Percentiles rank a stretch among this genome's conserved stretches.
Conservation (phyloP, 2,113 vertebrate species). For the Atherinomorus stipes region DNA sequence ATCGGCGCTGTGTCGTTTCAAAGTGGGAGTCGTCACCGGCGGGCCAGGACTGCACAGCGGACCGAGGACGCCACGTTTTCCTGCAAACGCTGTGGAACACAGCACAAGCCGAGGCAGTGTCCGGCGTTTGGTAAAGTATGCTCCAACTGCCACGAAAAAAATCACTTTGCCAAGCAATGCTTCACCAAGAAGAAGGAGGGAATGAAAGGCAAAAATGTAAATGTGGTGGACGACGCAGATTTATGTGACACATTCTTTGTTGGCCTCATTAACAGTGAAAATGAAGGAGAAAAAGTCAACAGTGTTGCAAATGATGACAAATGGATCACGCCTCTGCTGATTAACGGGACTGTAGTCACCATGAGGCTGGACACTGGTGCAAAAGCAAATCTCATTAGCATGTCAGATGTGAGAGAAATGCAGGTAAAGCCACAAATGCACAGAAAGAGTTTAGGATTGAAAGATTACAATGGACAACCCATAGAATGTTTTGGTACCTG, state of each 20-base stretch:
- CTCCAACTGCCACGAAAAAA: neutral
- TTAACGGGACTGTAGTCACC: neutral
- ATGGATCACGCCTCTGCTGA: neutral
- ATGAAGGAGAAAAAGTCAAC: neutral
- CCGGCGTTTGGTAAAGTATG: neutral
- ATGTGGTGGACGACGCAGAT: neutral
- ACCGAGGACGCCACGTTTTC: neutral
- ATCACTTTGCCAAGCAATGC: slow-evolving; percentile 13
- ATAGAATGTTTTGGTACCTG: neutral
- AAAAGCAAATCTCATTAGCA: neutral
- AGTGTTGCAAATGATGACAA: neutral
- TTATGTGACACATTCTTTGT: neutral
- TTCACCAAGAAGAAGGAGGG: neutral
- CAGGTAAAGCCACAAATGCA: neutral
- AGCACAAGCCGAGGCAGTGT: neutral
- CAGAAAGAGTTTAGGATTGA: neutral
- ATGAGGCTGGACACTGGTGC: neutral
- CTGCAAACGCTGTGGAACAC: neutral
- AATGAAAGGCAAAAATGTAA: neutral
- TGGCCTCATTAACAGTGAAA: neutral
- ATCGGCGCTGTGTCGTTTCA: too few species aligned
- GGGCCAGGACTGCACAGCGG: too few species aligned
- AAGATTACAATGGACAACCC: neutral
- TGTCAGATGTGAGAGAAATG: neutral
- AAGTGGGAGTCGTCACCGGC: neutral